Conservation (phyloP, 2,888 invertebrate genomes). For the Chrysotoxum bicinctum region DNA sequence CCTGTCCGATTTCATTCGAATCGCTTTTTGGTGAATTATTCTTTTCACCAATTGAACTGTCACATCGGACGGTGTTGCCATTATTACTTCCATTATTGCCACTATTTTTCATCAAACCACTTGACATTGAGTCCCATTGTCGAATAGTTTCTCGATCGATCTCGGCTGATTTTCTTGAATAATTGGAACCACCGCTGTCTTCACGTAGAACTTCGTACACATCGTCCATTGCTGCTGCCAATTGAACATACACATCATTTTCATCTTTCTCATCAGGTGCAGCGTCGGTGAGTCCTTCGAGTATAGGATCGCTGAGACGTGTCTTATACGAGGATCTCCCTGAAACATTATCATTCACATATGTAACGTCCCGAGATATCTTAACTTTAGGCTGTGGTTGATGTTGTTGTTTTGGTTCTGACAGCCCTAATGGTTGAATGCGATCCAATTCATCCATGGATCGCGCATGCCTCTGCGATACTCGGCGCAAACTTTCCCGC, state of each 20-base stretch:
- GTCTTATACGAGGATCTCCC: slow-evolving; percentile 76
- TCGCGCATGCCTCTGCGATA: slow-evolving; percentile 90
- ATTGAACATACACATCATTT: slow-evolving; percentile 80
- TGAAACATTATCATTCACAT: slow-evolving; percentile 88
- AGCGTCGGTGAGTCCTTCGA: background rate
- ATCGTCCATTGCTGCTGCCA: slow-evolving; percentile 73
- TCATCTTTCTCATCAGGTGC: slow-evolving; percentile 73
- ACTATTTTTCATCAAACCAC: slow-evolving; percentile 86
- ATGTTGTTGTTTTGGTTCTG: slow-evolving; percentile 31
- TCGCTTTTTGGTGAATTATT: slow-evolving; percentile 24
- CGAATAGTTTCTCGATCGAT: slow-evolving; percentile 93
- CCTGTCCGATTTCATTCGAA: slow-evolving; percentile 40
- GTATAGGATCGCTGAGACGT: slow-evolving; percentile 75
- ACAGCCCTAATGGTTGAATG: slow-evolving; percentile 75
- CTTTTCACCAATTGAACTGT: slow-evolving; percentile 19
- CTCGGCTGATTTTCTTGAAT: slow-evolving; percentile 83
- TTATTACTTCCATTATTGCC: slow-evolving; percentile 33
- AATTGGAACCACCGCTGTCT: slow-evolving; percentile 77
- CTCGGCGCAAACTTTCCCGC: slow-evolving; percentile 90
- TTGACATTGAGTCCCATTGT: slow-evolving; percentile 94
- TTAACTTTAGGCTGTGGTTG: slow-evolving; percentile 79
- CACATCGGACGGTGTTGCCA: background rate
- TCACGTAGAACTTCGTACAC: slow-evolving; percentile 81
- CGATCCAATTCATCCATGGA: slow-evolving; percentile 91
- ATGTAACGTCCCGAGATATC: slow-evolving; percentile 88